These are phyloP conservation scores for Bibio marci DNA, from an alignment of 2,888 invertebrate genomes.

Conservation along the genomic window DNA sequence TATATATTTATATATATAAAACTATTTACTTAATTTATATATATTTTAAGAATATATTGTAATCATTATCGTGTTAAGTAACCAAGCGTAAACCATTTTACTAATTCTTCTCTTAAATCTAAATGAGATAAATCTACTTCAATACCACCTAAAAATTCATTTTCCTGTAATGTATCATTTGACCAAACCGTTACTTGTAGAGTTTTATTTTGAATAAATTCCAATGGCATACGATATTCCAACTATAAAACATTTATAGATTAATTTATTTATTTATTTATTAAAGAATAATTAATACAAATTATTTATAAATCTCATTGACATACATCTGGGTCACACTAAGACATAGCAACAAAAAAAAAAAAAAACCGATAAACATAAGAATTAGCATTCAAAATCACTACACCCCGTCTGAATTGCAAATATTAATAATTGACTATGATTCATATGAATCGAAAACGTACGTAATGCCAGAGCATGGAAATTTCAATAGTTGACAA, in stretches of 20 bases:
- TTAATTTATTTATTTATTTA: slow-evolving; percentile 4
- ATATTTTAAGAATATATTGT: too few species aligned
- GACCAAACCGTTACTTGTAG: slow-evolving; percentile 93
- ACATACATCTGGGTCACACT: too few species aligned
- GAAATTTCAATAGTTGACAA: too few species aligned
- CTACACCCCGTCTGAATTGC: too few species aligned
- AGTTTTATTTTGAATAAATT: slow-evolving; percentile 52
- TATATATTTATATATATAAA: too few species aligned
- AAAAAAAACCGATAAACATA: slow-evolving; percentile 1
- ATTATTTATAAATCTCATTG: too few species aligned
- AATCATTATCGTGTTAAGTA: slow-evolving; percentile 20
- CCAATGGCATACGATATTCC: slow-evolving; percentile 72
- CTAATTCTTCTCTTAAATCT: slow-evolving; percentile 59
- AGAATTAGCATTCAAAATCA: slow-evolving; percentile 2
- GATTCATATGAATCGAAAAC: too few species aligned
- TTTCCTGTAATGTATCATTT: slow-evolving; percentile 84
- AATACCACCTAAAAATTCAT: slow-evolving; percentile 87
- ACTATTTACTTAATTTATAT: too few species aligned
- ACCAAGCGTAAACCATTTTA: slow-evolving; percentile 71
- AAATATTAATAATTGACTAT: too few species aligned
- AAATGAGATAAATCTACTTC: slow-evolving; percentile 57
- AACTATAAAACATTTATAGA: slow-evolving; percentile 37
- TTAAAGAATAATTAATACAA: too few species aligned
- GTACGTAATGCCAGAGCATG: too few species aligned
- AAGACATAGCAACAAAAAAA: too few species aligned